Conservation (phyloP, 2,797 vertebrate species). For the Capromys pilorides region DNA sequence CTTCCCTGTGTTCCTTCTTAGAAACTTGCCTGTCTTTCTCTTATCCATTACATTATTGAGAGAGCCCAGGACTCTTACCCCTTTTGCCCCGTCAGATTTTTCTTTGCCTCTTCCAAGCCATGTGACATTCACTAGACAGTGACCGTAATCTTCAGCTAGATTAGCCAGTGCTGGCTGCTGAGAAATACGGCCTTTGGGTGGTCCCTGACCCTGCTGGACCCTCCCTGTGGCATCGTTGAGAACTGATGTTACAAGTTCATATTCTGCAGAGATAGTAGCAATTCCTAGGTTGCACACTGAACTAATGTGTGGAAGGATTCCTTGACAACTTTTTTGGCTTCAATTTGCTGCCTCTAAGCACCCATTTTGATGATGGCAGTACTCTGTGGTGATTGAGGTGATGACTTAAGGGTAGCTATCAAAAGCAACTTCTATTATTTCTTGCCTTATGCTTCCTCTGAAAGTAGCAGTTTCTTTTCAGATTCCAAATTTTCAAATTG, state of each 20-base stretch:
- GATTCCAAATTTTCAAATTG: neutral
- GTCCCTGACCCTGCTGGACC: neutral
- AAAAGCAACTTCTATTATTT: neutral
- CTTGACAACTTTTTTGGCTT: neutral
- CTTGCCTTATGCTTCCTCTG: neutral
- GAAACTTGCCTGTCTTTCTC: neutral
- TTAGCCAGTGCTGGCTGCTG: rapidly evolving
- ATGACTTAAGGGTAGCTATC: neutral
- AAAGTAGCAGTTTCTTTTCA: neutral
- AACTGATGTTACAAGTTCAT: neutral
- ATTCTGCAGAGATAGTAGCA: neutral
- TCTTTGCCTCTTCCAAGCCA: neutral
- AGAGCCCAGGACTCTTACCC: neutral
- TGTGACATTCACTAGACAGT: neutral
- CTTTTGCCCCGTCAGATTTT: neutral
- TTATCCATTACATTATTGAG: neutral
- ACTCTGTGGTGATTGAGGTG: neutral
- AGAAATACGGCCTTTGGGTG: rapidly evolving
- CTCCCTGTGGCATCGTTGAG: neutral
- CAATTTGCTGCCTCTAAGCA: neutral
- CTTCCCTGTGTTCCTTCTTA: neutral
- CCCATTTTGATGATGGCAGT: neutral
- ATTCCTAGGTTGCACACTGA: neutral
- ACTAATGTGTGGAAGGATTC: neutral
- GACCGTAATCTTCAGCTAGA: neutral